Evolutionary conservation across 1,140 invertebrate genomes (phyloP).

Genomic region (Pristionchus pacificus): DNA sequence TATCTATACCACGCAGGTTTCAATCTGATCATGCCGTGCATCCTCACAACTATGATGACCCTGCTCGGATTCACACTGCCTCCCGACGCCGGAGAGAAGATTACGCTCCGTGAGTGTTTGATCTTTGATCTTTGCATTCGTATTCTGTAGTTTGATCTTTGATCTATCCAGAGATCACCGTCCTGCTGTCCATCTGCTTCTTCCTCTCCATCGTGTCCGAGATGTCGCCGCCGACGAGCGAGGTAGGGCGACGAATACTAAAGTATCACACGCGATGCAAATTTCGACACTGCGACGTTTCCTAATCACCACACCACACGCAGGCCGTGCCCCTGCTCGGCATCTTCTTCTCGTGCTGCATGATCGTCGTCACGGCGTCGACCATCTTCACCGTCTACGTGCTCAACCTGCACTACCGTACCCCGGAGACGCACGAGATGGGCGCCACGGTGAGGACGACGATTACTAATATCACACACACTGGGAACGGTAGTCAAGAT

Average conservation of each 20-base stretch:
- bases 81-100: conserved; percentile 96
- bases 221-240: conserved; percentile 91
- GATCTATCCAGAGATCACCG: conserved; percentile 77
- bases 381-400: conserved; percentile 98
- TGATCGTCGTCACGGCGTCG: conserved; percentile 99
- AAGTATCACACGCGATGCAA: neutral
- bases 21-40: conserved; percentile 95
- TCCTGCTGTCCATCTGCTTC: conserved; percentile 61
- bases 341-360: conserved; percentile 99
- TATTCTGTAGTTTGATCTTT: neutral
- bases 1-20: conserved; percentile 63
- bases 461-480: too few relatives aligned
- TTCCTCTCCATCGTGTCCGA: conserved; percentile 61
- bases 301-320: too few relatives aligned
- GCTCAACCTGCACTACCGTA: conserved; percentile 96
- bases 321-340: conserved; percentile 94
- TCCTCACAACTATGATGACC: conserved; percentile 96
- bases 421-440: conserved; percentile 89
- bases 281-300: neutral
- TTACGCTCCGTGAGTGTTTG: conserved; percentile 74
- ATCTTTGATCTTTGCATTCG: neutral
- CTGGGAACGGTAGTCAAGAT: too few relatives aligned
- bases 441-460: conserved; percentile 72
- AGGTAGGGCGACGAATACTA: neutral
- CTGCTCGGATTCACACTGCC: conserved; percentile 95